phyloP scores from a whole-genome alignment of 2,113 vertebrate species.

The Odobenus rosmarus region DNA sequence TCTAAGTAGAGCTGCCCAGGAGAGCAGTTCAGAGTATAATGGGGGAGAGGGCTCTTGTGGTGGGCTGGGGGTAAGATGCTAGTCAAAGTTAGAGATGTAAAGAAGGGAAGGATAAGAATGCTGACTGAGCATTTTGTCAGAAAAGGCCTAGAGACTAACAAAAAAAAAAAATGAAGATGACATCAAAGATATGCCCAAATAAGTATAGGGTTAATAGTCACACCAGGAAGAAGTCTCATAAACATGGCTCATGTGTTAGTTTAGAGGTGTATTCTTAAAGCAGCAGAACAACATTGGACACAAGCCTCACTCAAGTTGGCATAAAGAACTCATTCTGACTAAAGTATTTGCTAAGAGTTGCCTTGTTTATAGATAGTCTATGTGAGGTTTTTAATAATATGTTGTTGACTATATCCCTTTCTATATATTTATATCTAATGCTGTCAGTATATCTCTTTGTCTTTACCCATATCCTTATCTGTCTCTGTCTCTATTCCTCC shows the following conservation, averaged over 20 bases:
- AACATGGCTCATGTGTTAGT: neutral
- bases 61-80: neutral
- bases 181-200: neutral
- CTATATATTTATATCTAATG: neutral
- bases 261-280: neutral
- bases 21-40: neutral
- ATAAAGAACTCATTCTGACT: neutral
- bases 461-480: neutral
- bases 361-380: neutral
- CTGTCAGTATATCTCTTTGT: neutral
- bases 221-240: neutral
- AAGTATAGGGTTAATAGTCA: neutral
- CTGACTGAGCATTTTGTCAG: neutral
- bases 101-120: neutral
- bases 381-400: neutral
- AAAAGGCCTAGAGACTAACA: neutral
- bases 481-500: neutral
- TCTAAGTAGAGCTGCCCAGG: neutral
- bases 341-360: neutral
- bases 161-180: neutral
- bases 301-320: neutral
- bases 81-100: neutral
- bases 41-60: rapidly evolving
- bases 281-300: neutral
- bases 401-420: neutral